Evolutionary conservation across 2,797 vertebrate genomes (phyloP), one percentile per base, ranked within the genome.

Genomic region (Arctocebus calabarensis): DNA sequence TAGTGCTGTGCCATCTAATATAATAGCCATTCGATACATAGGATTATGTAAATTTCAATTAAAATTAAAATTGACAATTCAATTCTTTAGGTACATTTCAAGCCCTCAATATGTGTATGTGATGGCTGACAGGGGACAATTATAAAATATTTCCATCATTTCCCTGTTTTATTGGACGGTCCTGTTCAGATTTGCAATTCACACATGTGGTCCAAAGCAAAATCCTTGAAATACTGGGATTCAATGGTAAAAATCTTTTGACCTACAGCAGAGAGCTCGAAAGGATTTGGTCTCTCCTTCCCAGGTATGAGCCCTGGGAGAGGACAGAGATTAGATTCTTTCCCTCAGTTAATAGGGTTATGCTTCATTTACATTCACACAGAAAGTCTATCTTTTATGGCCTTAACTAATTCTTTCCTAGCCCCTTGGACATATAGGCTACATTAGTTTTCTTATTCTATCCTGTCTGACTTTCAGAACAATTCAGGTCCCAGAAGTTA

Each of bases 381-480:
- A 27, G 75, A 88, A 94, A 57, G 20, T 7, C 23, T 34, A 5
- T 22, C 52, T 64, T 94, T 71, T 66, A 3, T 37, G 29, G 52
- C 61, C 25, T 79, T 85, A 12, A 23, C 59, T 68, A 32, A 45
- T 87, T 55, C 34, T 59, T 89, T 91, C 25, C 22, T n/a, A 88
- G 32, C 10, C n/a, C 71, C 62, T 81, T 81, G 73, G 75, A 34
- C 3, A 5, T 70, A 61, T n/a, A 83, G 75, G 34, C 27, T 45
- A 23, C 4, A 27, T 92, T 64, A 59, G n/a, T 92, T 89, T 32
- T 17, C 71, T 86, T 61, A 45, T 70, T 92, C 66, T 90, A 20
- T 84, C 27, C 73, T 87, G 25, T 45, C 77, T 88, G 90, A 32
- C 17, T 94, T 91, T 84, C 68, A 52, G 66, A 95, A 89, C 14